phyloP scores from a whole-genome alignment of 92 coral and sea anemone genomes.

The Phenganax stokvisi region DNA sequence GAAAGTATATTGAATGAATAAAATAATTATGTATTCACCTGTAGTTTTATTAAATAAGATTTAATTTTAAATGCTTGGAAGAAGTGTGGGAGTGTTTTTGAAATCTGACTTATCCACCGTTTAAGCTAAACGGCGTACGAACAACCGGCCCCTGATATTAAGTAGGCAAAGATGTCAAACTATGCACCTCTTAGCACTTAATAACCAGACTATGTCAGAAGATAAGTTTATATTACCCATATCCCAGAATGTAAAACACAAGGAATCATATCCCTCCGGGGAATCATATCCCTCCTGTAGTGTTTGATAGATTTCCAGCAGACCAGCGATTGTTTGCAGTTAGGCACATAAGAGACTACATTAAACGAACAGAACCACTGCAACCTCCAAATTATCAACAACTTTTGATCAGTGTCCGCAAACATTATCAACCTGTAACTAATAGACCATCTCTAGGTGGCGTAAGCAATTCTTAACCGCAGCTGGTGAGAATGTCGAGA shows the following conservation, averaged over 20 bases:
- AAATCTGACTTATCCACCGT: no score
- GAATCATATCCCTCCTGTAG: slow-evolving; percentile 32
- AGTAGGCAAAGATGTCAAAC: slow-evolving; percentile 50
- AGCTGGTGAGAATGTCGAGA: slow-evolving; percentile 37
- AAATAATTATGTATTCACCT: no score
- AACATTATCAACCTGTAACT: slow-evolving; percentile 33
- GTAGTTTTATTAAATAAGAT: no score
- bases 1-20: no score
- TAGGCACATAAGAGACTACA: not conserved
- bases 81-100: no score
- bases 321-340: not conserved
- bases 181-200: not conserved
- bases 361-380: not conserved
- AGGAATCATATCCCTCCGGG: slow-evolving; percentile 12
- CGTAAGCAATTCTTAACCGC: slow-evolving; percentile 19
- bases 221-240: slow-evolving; percentile 29
- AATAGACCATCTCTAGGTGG: slow-evolving; percentile 45
- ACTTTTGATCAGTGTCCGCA: slow-evolving; percentile 30
- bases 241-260: slow-evolving; percentile 37
- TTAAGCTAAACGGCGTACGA: no score
- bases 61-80: no score
- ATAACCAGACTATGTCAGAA: slow-evolving; percentile 22
- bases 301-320: not conserved
- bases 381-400: slow-evolving; percentile 1
- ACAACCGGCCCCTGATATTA: slow-evolving; percentile 10